Percentiles rank a stretch among this genome's conserved stretches.
These are phyloP conservation scores for Stichodactyla mertensii DNA, from an alignment of 64 coral and sea anemone species.

Conservation along the genomic window DNA sequence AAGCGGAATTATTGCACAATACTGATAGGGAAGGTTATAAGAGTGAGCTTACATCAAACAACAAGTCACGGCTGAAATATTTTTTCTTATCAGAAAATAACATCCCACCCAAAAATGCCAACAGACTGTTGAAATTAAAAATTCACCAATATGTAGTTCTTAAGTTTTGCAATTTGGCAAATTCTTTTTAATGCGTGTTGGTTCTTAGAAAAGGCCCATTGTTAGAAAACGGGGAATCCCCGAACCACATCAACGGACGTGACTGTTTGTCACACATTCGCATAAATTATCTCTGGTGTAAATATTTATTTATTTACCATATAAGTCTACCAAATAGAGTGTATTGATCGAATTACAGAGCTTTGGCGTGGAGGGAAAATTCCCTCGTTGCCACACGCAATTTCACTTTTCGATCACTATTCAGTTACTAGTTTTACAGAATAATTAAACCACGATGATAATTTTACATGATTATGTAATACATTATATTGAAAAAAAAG, in stretches of 20 bases:
- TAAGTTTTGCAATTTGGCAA: not conserved
- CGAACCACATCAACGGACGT: not conserved
- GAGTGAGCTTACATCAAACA: no score
- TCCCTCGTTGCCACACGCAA: not conserved
- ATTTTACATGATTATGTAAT: no score
- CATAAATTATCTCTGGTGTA: no score
- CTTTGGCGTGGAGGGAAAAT: not conserved
- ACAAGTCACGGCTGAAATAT: no score
- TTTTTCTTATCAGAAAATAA: no score
- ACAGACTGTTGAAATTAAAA: not conserved
- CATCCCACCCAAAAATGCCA: not conserved
- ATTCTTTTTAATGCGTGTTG: not conserved
- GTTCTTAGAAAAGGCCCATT: slow-evolving; percentile 4
- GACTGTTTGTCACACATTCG: not conserved
- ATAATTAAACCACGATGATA: no score
- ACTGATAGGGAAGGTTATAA: not conserved
- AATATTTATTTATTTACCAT: no score
- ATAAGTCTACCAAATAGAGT: no score
- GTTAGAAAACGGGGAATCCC: slow-evolving; percentile 6
- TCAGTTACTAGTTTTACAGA: no score
- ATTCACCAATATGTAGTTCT: no score
- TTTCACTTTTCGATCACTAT: not conserved
- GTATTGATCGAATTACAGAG: no score
- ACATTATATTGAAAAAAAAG: no score
- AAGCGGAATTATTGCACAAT: not conserved